Evolutionary conservation across 2,113 vertebrate species (phyloP), one percentile per base, ranked within the genome.

Genomic region (Glaucomys volans): DNA sequence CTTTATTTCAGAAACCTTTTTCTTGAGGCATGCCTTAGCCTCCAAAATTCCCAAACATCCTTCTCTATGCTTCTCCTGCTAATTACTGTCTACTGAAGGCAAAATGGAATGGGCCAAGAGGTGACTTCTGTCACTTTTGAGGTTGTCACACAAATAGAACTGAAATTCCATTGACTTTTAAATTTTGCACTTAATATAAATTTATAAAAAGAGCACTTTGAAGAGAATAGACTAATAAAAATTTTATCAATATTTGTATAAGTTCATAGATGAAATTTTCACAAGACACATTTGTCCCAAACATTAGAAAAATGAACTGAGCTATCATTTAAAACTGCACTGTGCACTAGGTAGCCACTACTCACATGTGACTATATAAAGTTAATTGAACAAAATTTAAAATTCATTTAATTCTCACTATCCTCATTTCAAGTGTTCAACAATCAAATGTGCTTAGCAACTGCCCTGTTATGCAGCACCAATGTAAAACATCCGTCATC

Each of bases 1-100:
- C 24, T 75, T 93, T 80, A 83, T 42, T 57, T 86, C 57, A 95
- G 72, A 88, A 93, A 20, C 13, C 4, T 88, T 72, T 50, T 50
- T 22, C 47, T 66, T 83, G 13, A 96, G 30, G 64, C 42, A 52
- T 10, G 1, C 50, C 35, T 92, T 17, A 44, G 8, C 24, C 59
- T 62, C 24, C 24, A 9, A 62, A 62, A 11, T 57, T 79, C 80
- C 82, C 12, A 95, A 75, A 90, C 3, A 64, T 4, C 13, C 10
- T 57, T 74, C 18, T 64, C 59, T 54, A 2, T 67, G 59, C 8
- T 90, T 66, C 24, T 69, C 16, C 16, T 40, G 5, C 2, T 94
- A 85, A 86, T 72, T 71, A 79, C 50, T 32, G 8, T 66, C 57
- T 87, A 24, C 30, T 81, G 32, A 7, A 81, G 52, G 35, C 12